Evolutionary conservation across 2,113 vertebrate genomes (phyloP).

Genomic region (Telmatochromis brichardi): DNA sequence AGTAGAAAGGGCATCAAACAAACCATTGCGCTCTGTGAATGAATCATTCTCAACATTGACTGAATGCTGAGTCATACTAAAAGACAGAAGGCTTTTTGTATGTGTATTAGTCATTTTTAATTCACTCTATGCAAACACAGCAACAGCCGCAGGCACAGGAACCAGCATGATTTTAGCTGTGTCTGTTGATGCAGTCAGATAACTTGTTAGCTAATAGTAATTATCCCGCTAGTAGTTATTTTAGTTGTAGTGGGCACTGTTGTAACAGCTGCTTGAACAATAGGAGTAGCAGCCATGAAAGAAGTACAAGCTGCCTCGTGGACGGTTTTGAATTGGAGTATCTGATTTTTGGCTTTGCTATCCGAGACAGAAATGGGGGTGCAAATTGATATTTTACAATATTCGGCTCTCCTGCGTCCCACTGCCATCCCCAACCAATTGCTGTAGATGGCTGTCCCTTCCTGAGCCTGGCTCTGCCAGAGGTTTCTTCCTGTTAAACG

Average conservation of each 20-base stretch:
- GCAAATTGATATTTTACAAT: background rate
- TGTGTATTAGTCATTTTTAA: constrained; percentile 33
- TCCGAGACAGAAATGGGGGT: background rate
- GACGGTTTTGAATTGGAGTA: background rate
- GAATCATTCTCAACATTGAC: constrained; percentile 42
- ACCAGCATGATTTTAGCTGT: background rate
- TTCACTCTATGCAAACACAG: constrained; percentile 27
- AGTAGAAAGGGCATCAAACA: constrained; percentile 35
- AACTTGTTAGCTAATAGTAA: background rate
- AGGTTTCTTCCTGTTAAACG: background rate
- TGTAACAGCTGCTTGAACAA: background rate
- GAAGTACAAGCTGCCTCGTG: background rate
- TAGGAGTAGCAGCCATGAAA: background rate
- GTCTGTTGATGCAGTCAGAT: constrained; percentile 8
- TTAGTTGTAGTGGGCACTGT: background rate
- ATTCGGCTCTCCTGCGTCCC: accelerated
- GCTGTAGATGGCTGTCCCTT: background rate
- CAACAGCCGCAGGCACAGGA: background rate
- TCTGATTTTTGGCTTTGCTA: accelerated
- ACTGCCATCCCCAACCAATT: background rate
- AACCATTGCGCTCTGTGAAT: constrained; percentile 20
- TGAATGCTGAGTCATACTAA: constrained; percentile 39
- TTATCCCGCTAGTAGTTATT: background rate
- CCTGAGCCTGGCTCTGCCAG: background rate
- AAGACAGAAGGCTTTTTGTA: constrained; percentile 36